A percentile compares a stretch with the other conserved stretches of the same genome.
These are phyloP conservation scores for Esox lucius DNA, from an alignment of 2,797 vertebrate species.

Conservation along the genomic window DNA sequence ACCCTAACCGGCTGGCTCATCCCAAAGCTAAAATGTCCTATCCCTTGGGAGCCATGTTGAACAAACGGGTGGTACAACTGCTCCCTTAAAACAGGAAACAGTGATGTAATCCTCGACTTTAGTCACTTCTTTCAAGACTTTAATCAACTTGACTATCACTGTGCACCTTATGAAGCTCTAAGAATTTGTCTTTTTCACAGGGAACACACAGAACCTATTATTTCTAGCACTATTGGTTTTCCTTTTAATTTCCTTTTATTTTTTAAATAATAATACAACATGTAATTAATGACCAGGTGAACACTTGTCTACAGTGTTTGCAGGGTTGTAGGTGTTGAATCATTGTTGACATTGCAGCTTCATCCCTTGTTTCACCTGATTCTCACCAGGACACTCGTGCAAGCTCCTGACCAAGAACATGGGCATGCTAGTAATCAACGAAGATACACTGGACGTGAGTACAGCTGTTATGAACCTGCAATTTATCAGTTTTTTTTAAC, in stretches of 20 bases:
- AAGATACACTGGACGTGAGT: slow-evolving; percentile 97
- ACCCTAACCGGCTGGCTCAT: slow-evolving; percentile 60
- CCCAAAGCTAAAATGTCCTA: slow-evolving; percentile 45
- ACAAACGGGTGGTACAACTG: slow-evolving; percentile 63
- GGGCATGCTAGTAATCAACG: slow-evolving; percentile 96
- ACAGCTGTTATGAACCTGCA: slow-evolving; percentile 28
- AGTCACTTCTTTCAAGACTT: slow-evolving; percentile 62
- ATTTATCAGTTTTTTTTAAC: too few species aligned
- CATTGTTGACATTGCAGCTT: background rate
- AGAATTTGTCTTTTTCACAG: background rate
- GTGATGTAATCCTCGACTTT: slow-evolving; percentile 64
- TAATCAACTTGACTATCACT: slow-evolving; percentile 12
- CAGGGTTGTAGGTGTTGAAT: background rate
- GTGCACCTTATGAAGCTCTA: background rate
- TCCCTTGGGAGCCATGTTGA: slow-evolving; percentile 61
- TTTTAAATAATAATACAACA: background rate
- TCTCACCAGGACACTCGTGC: slow-evolving; percentile 89
- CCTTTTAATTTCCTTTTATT: background rate
- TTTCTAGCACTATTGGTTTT: background rate
- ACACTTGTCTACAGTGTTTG: background rate
- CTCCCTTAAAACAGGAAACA: slow-evolving; percentile 68
- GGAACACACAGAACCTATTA: background rate
- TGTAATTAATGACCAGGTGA: background rate
- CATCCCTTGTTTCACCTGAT: background rate
- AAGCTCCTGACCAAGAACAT: slow-evolving; percentile 96